Evolutionary conservation across 2,113 vertebrate species (phyloP), one percentile per base, ranked within the genome.

Genomic region (Serinus canaria): DNA sequence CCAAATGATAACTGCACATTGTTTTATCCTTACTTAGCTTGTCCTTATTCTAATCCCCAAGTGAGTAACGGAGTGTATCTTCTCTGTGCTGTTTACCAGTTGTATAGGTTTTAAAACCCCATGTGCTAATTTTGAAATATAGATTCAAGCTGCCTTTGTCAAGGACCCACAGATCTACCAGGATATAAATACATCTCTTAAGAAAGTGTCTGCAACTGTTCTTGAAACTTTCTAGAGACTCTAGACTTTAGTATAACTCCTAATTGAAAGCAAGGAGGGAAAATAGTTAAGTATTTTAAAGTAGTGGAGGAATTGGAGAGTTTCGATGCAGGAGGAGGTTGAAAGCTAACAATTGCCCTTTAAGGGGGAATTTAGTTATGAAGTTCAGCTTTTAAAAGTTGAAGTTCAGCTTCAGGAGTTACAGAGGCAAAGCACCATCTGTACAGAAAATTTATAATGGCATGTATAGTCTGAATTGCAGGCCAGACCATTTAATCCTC

Each of bases 261-360:
- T 37, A 5, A 24, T 47, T 52, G 46, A 64, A 86, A 53, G 28
- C 18, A 76, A 49, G 28, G 13, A 76, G 21, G 7, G 17, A 6
- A 49, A 74, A 18, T 20, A 66, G 8, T 58, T 10, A 35, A 52
- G 37, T 49, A 16, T 74, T 69, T 55, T 35, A 80, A 43, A 72
- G n/a, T 20, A 67, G 25, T 52, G 30, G 7, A 2, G 10, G 25
- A 15, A 35, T 21, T 64, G 25, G 31, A 83, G 28, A 67, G 5
- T 16, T 89, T 72, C 9, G 14, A 9, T 72, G 47, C 10, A 27
- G 66, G 50, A 63, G 9, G 9, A 49, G 43, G 20, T 17, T 18
- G 23, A 86, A 86, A 33, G 27, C 14, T 63, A 47, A 3, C 15
- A 1, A 10, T 73, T 55, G 5, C 13, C 6, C 9, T 53, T 0